Base-by-base conservation (phyloP, 2,797 vertebrate genomes). In the Alectoris magna region DNA sequence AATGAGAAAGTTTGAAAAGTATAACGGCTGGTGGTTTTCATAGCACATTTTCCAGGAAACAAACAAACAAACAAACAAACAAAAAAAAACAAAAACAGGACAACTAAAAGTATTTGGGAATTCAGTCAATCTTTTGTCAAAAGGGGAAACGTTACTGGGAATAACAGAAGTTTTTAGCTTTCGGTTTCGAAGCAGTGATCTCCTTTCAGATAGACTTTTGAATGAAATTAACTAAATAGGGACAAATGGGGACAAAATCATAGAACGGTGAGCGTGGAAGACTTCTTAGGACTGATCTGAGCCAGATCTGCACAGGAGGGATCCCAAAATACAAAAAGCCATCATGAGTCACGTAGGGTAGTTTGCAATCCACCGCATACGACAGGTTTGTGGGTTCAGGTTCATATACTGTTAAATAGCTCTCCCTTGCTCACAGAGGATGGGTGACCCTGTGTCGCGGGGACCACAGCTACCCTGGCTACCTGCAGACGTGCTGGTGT, bases 381-480 rank as follows among this genome's bases (percentile, higher is more conserved):
- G 31, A 56, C 43, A 39, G 43, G 34, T 19, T 68, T 17, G 5
- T n/a, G 26, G 17, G 27, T 13, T 77, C 55, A 68, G 53, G n/a
- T 10, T 72, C 70, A 31, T 21, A 18, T 27, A 23, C n/a, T 56
- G n/a, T 62, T 81, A 29, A 53, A 16, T 44, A 0, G 1, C n/a
- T 53, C 68, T 56, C 12, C 13, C 3, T 11, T 63, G 76, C 29
- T 18, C 34, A 26, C 21, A n/a, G 29, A 72, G 60, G 38, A 68
- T 24, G 18, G 71, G 9, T 53, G 11, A 2, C 29, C 27, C 29
- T 43, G 39, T 34, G 31, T n/a, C 27, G 26, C 2, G 7, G 19
- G 15, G 9, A 8, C 18, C 7, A 29, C 48, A 76, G 60, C 55
- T 41, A 15, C 22, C 24, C 9, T 0, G 0, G 46, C 16, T 56